phyloP scores from a whole-genome alignment of 2,113 vertebrate genomes.

The Petrocephalus microphthalmus region DNA sequence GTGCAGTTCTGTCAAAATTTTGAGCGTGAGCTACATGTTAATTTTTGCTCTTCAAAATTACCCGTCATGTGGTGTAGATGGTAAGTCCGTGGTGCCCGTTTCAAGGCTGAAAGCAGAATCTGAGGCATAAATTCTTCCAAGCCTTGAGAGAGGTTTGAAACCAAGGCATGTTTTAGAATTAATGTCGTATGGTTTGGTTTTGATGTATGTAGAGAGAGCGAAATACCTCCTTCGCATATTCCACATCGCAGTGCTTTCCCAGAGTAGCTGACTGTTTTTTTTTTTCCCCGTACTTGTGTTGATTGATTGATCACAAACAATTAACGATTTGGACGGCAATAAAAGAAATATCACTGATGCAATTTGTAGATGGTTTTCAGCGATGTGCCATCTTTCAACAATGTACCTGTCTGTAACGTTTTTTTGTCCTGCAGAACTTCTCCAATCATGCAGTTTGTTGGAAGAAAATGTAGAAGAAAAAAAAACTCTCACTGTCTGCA shows the following conservation, averaged over 20 bases:
- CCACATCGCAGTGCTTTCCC: background rate
- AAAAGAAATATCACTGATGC: background rate
- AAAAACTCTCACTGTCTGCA: background rate
- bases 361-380: background rate
- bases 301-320: background rate
- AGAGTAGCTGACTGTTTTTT: background rate
- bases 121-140: background rate
- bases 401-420: background rate
- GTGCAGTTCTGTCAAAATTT: background rate
- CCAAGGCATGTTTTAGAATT: background rate
- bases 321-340: background rate
- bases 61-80: background rate
- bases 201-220: background rate
- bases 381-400: background rate
- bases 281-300: background rate
- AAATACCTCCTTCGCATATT: background rate
- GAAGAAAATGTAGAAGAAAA: background rate
- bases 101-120: background rate
- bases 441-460: slow-evolving; percentile 1
- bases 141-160: background rate
- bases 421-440: background rate
- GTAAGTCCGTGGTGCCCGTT: background rate
- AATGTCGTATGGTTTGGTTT: background rate
- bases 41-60: background rate
- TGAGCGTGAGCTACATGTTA: background rate